These are phyloP conservation scores for Pseudococcus viburni DNA, from an alignment of 2,888 invertebrate species.

Conservation along the genomic window DNA sequence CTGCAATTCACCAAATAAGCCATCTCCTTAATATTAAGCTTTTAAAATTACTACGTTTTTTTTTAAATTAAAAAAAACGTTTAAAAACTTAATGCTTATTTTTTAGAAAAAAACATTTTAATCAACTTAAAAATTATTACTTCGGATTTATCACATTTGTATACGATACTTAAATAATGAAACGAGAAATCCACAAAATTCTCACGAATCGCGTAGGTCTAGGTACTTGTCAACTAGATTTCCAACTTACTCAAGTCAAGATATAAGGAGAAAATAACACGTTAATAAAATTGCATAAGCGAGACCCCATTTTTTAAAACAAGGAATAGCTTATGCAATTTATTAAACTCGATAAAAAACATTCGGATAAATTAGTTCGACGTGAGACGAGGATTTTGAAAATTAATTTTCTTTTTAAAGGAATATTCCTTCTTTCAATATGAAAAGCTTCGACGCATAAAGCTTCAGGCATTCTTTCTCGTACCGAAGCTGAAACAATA, in stretches of 20 bases:
- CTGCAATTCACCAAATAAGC: slow-evolving; percentile 63
- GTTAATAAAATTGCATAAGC: slow-evolving; percentile 38
- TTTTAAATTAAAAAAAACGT: not conserved
- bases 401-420: not conserved
- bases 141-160: not conserved
- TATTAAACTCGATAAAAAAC: not conserved
- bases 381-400: too few relatives aligned
- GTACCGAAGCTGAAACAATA: not conserved
- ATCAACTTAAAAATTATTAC: not conserved
- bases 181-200: not conserved
- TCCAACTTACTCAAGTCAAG: not conserved
- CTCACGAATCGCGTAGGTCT: not conserved
- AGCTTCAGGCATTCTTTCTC: not conserved
- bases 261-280: not conserved
- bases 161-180: not conserved
- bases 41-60: not conserved
- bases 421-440: not conserved
- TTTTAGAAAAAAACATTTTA: slow-evolving; percentile 24
- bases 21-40: slow-evolving; percentile 55
- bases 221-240: not conserved
- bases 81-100: slow-evolving; percentile 1
- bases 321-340: not conserved
- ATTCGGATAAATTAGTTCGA: too few relatives aligned
- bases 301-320: not conserved
- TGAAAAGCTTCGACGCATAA: not conserved